These are phyloP conservation scores for Bacillus rossius DNA, from an alignment of 1,140 invertebrate genomes.

Conservation along the genomic window DNA sequence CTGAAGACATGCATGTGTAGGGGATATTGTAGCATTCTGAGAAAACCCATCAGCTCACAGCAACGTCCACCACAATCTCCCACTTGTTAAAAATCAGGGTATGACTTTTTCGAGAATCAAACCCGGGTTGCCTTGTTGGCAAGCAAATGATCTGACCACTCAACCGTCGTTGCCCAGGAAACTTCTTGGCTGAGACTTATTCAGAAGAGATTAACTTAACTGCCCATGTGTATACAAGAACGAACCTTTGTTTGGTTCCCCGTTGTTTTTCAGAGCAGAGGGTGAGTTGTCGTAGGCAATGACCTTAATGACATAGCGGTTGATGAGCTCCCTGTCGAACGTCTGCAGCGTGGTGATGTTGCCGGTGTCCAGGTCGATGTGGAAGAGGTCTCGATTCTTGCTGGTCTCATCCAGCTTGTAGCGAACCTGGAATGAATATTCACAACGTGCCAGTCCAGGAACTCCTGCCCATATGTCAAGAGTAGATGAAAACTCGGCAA, in stretches of 20 bases:
- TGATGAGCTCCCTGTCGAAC: conserved; percentile 76
- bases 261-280: conserved; percentile 61
- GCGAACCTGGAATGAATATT: conserved; percentile 46
- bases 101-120: no score
- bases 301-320: conserved; percentile 78
- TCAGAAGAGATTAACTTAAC: not conserved
- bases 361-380: conserved; percentile 73
- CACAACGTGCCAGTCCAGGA: no score
- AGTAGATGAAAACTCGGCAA: no score
- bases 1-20: no score
- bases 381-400: conserved; percentile 53
- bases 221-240: not conserved
- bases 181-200: no score
- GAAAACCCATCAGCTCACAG: no score
- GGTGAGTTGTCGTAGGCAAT: conserved; percentile 80
- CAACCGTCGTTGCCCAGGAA: no score
- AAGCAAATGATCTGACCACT: no score
- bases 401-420: conserved; percentile 63
- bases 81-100: no score
- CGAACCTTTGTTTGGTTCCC: conserved; percentile 50
- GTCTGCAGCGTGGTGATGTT: conserved; percentile 70
- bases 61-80: no score
- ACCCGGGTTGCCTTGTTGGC: no score
- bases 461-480: not conserved
- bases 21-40: no score